Conservation (phyloP, 2,113 vertebrate genomes). For the Dipodomys spectabilis region DNA sequence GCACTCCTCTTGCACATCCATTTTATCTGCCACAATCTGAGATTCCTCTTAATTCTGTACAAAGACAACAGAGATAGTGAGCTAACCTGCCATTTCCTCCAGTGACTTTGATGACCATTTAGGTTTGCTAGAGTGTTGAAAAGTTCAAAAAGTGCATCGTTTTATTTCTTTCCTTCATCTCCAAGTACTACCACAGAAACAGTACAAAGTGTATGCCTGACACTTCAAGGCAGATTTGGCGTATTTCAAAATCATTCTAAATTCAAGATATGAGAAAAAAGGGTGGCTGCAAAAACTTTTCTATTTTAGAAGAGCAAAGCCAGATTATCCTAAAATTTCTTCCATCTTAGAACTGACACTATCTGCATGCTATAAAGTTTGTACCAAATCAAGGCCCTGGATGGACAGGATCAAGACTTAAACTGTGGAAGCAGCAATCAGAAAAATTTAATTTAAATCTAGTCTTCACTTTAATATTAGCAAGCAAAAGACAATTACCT, state of each 20-base stretch:
- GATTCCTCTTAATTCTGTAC: not conserved
- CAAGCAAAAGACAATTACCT: not conserved
- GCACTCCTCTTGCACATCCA: not conserved
- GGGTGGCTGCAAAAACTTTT: not conserved
- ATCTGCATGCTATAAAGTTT: not conserved
- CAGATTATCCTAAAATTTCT: constrained; percentile 2
- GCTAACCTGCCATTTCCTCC: constrained; percentile 39
- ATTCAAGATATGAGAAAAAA: not conserved
- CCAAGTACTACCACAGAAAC: not conserved
- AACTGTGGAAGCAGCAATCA: not conserved
- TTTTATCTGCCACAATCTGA: not conserved
- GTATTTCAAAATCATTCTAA: constrained; percentile 53
- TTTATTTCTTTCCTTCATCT: not conserved
- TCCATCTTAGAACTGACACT: not conserved
- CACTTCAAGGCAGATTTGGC: not conserved
- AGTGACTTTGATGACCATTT: not conserved
- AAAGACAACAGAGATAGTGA: constrained; percentile 27
- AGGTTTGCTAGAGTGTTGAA: not conserved
- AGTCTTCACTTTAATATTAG: constrained; percentile 22
- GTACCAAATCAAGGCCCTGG: not conserved
- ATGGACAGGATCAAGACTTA: not conserved
- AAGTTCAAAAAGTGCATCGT: too few relatives aligned
- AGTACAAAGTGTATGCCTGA: not conserved
- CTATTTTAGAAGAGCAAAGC: not conserved
- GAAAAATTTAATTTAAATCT: not conserved